Evolutionary conservation across 2,113 vertebrate species (phyloP).

Genomic region (Spilogale gracilis): DNA sequence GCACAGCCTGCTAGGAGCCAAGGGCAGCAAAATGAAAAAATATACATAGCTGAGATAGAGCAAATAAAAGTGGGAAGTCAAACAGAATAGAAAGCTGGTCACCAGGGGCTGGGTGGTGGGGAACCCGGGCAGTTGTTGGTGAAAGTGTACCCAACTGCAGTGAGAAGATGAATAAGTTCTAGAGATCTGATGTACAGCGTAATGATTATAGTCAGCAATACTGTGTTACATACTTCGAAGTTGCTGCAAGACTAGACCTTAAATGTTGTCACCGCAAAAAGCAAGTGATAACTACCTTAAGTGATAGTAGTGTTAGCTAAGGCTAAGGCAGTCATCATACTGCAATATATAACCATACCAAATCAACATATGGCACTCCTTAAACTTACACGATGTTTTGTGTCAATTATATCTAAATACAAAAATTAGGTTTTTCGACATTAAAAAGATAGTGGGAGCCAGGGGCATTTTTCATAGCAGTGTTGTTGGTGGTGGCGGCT

Average conservation of each 20-base stretch:
- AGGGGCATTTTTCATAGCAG: background rate
- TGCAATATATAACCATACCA: background rate
- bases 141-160: background rate
- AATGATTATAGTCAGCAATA: background rate
- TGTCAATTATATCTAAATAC: background rate
- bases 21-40: background rate
- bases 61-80: background rate
- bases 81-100: background rate
- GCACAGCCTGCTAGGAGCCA: background rate
- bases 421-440: background rate
- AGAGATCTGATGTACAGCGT: background rate
- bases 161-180: background rate
- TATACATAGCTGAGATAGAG: background rate
- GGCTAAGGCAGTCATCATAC: background rate
- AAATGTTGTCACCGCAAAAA: background rate
- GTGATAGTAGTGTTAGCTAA: background rate
- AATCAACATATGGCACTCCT: background rate
- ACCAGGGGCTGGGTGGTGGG: background rate
- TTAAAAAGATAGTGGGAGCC: background rate
- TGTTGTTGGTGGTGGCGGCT: background rate
- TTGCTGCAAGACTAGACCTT: background rate
- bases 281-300: background rate
- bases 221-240: background rate
- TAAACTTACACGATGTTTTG: background rate
- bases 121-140: background rate